A percentile compares a stretch with the other conserved stretches of the same genome.
phyloP scores from a whole-genome alignment of 2,888 invertebrate species.

The Lasioglossum villosulum region DNA sequence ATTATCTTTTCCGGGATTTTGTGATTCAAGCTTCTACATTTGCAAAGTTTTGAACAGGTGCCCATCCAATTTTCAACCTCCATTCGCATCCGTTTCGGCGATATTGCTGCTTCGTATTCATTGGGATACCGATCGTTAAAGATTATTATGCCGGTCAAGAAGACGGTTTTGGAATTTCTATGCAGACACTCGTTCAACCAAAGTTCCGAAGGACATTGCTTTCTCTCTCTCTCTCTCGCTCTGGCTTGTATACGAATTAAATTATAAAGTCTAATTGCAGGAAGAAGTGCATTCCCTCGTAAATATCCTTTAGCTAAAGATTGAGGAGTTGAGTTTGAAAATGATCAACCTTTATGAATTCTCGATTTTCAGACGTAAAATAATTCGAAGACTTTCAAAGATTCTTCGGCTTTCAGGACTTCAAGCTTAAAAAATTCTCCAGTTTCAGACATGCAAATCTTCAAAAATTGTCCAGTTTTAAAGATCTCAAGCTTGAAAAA shows the following conservation, averaged over 20 bases:
- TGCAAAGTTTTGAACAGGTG: background rate
- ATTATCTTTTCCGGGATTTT: background rate
- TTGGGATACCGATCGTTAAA: background rate
- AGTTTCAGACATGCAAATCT: too few species aligned
- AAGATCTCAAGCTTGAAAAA: too few species aligned
- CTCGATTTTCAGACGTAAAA: too few species aligned
- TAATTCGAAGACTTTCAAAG: too few species aligned
- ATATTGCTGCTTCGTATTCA: conserved; percentile 9
- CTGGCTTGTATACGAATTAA: background rate
- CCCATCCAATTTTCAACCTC: background rate
- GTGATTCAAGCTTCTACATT: background rate
- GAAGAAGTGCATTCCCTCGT: background rate
- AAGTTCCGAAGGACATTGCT: background rate
- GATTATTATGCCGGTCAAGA: background rate
- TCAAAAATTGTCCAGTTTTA: too few species aligned
- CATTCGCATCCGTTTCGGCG: background rate
- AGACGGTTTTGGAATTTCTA: background rate
- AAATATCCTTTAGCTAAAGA: background rate
- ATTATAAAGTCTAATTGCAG: background rate
- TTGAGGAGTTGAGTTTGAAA: background rate
- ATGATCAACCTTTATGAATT: too few species aligned
- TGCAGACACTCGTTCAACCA: background rate
- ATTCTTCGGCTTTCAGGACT: too few species aligned
- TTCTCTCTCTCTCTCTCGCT: too few species aligned
- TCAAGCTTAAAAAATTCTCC: too few species aligned